Evolutionary conservation across 2,797 vertebrate genomes (phyloP).

Genomic region (Gymnodraco acuticeps): DNA sequence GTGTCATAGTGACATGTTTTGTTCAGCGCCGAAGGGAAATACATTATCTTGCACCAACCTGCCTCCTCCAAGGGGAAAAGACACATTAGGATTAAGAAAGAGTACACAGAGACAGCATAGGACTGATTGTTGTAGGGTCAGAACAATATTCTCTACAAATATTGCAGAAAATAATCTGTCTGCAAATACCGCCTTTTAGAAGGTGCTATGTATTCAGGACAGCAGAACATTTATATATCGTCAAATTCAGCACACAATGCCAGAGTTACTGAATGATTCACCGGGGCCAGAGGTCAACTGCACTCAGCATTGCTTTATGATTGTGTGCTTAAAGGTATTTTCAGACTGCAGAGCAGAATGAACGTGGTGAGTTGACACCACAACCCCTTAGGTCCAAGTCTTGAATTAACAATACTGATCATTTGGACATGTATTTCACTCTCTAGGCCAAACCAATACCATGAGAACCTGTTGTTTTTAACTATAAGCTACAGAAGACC

Average conservation of each 20-base stretch:
- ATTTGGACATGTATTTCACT: constrained; percentile 16
- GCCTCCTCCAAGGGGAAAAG: constrained; percentile 44
- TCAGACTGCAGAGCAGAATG: constrained; percentile 35
- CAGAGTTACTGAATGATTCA: constrained; percentile 64
- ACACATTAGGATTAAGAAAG: constrained; percentile 39
- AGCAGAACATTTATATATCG: background rate
- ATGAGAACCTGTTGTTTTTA: constrained; percentile 17
- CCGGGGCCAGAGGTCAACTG: constrained; percentile 44
- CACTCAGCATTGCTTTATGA: constrained; percentile 69
- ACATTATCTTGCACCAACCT: constrained; percentile 42
- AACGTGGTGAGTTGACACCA: constrained; percentile 41
- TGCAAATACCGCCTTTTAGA: constrained; percentile 13
- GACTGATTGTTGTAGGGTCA: constrained; percentile 15
- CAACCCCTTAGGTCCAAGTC: background rate
- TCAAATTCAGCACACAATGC: constrained; percentile 44
- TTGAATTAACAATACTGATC: constrained; percentile 37
- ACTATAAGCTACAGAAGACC: background rate
- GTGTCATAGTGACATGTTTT: constrained; percentile 21
- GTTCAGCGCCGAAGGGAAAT: constrained; percentile 12
- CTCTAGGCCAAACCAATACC: constrained; percentile 1
- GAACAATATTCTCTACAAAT: constrained; percentile 13
- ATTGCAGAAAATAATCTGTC: background rate
- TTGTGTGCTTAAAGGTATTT: constrained; percentile 64
- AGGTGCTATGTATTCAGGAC: constrained; percentile 26
- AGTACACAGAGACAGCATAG: constrained; percentile 11